phyloP scores from a whole-genome alignment of 2,113 vertebrate genomes.

The Otus sunia region DNA sequence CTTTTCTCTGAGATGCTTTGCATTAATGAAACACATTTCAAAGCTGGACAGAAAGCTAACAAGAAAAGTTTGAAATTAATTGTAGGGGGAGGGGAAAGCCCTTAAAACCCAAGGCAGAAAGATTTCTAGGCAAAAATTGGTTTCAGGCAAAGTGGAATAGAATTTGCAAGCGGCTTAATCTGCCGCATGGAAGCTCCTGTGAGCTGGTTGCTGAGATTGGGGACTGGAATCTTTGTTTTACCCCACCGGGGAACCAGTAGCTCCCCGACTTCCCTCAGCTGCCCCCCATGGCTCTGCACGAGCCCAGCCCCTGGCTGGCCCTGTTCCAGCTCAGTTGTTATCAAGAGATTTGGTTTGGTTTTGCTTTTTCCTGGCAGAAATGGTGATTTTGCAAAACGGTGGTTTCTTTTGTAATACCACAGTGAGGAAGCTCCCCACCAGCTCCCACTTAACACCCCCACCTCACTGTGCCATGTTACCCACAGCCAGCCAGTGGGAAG shows the following conservation, averaged over 20 bases:
- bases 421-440: not conserved
- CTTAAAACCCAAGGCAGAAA: not conserved
- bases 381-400: not conserved
- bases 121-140: not conserved
- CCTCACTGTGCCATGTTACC: not conserved
- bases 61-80: not conserved
- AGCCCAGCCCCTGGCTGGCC: not conserved
- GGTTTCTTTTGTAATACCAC: not conserved
- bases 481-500: not conserved
- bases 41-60: not conserved
- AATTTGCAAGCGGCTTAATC: not conserved
- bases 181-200: not conserved
- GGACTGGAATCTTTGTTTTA: not conserved
- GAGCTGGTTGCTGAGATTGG: not conserved
- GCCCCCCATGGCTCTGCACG: fast-evolving
- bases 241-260: not conserved
- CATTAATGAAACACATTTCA: not conserved
- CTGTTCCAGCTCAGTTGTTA: not conserved
- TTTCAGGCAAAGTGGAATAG: not conserved
- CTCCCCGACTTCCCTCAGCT: not conserved
- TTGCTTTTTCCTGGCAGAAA: not conserved
- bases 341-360: not conserved
- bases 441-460: fast-evolving
- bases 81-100: not conserved
- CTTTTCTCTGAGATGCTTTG: not conserved